Evolutionary conservation across 2,888 invertebrate species (phyloP), one percentile per base, ranked within the genome.

Genomic region (Mantis religiosa): DNA sequence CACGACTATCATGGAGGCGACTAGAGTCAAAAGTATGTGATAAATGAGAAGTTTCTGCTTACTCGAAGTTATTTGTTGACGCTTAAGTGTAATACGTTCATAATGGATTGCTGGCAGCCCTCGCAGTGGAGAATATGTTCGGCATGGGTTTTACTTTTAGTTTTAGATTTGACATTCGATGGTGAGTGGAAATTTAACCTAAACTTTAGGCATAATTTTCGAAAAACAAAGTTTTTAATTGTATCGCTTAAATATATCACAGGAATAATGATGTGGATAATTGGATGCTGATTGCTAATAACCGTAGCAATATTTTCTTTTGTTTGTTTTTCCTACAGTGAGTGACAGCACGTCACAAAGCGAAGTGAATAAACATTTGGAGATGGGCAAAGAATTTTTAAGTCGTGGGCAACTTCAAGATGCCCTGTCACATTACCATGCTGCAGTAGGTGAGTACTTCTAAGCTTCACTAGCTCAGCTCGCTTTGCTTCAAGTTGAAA

Each of bases 351-450:
- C 95, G 91, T 94, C 95, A 89, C 95, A 95, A 92, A 94, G 95
- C 87, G 98, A 99, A 93, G 97, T 99, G 90, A 97, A 98, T 92
- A 97, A 96, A 92, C 99, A 99, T 94, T 94, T 99, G 93, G 98
- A 99, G 93, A 94, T 98, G 93, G 99, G 99, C 1, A 97, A 97
- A 92, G 97, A 98, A 92, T 97, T 98, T 93, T 94, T 99, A 92
- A 97, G 98, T 83, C 96, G 96, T 91, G 99, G 99, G 71, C 98
- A 99, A 93, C 95, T 99, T 90, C 96, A 98, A 85, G 99, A 99
- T 94, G 99, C 99, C 15, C 94, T 99, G 87, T 97, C 98, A 90
- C 99, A 99, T 93, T 99, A 98, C 94, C 99, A 99, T 94, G 97
- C 98, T 90, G 99, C 99, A 91, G 98, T 99, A 91, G 99, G 98